Conservation (phyloP, 2,888 invertebrate species). For the Marronus borbonicus region DNA sequence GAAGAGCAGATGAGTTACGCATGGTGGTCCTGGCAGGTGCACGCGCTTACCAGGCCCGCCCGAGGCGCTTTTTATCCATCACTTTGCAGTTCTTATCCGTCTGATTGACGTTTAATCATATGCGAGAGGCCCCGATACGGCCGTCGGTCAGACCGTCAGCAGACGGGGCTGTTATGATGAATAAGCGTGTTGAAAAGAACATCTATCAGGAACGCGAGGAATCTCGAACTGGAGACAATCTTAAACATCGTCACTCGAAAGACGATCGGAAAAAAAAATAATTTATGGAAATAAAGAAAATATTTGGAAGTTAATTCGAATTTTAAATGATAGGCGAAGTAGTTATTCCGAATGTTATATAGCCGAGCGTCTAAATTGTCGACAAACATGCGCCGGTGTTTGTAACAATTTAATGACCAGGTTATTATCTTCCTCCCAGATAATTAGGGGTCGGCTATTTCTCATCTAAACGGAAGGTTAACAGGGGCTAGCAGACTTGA, state of each 20-base stretch:
- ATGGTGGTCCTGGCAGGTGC: slow-evolving; percentile 39
- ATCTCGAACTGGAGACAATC: too few species aligned
- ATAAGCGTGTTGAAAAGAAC: background rate
- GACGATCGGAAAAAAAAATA: too few species aligned
- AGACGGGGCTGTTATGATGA: background rate
- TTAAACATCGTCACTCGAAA: too few species aligned
- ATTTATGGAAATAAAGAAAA: too few species aligned
- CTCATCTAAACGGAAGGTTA: slow-evolving; percentile 34
- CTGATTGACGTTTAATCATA: slow-evolving; percentile 33
- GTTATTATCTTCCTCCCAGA: slow-evolving; percentile 46
- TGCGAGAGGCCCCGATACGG: slow-evolving; percentile 7
- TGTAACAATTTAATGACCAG: slow-evolving; percentile 45
- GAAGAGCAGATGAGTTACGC: slow-evolving; percentile 33
- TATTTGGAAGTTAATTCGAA: too few species aligned
- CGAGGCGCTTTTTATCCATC: slow-evolving; percentile 12
- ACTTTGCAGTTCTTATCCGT: slow-evolving; percentile 18
- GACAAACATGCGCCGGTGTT: slow-evolving; percentile 44
- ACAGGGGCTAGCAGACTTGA: slow-evolving; percentile 7
- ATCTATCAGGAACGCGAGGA: too few species aligned
- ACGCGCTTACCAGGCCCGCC: slow-evolving; percentile 6
- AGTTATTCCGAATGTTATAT: background rate
- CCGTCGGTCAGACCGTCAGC: background rate
- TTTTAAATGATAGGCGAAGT: slow-evolving; percentile 11
- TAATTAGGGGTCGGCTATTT: slow-evolving; percentile 44
- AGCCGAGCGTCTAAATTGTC: slow-evolving; percentile 25